These are phyloP conservation scores for Coregonus sp. DNA, from an alignment of 2,797 vertebrate genomes.

Conservation along the genomic window DNA sequence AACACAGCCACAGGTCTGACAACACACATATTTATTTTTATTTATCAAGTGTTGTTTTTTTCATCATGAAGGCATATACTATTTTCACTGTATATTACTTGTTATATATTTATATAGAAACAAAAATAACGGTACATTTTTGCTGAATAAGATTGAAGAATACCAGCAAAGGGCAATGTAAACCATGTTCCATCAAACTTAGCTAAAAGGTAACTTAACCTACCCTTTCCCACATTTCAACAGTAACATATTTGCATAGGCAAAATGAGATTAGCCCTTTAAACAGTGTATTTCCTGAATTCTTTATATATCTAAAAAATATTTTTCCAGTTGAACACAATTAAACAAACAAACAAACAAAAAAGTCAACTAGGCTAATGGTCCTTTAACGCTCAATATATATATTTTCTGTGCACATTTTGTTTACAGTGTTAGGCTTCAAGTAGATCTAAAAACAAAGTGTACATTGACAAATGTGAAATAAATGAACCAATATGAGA, in stretches of 20 bases:
- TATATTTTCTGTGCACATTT: constrained; percentile 75
- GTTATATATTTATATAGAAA: constrained; percentile 86
- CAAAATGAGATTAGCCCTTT: constrained; percentile 99
- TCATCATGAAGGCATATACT: constrained; percentile 81
- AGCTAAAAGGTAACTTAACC: constrained; percentile 47
- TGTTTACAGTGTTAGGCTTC: constrained; percentile 86
- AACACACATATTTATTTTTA: constrained; percentile 88
- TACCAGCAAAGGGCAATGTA: constrained; percentile 95
- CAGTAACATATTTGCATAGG: constrained; percentile 99
- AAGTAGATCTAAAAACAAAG: constrained; percentile 83
- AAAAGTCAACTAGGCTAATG: constrained; percentile 72
- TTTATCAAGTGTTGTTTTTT: constrained; percentile 85
- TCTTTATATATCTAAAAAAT: constrained; percentile 79
- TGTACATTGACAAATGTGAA: constrained; percentile 81
- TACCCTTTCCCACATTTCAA: constrained; percentile 85
- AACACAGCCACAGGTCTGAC: constrained; percentile 88
- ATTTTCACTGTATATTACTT: constrained; percentile 81
- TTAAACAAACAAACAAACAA: constrained; percentile 59
- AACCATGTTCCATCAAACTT: constrained; percentile 88
- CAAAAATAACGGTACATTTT: constrained; percentile 86
- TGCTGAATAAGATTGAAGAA: constrained; percentile 89
- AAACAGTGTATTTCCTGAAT: constrained; percentile 96
- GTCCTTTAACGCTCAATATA: constrained; percentile 72
- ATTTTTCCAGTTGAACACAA: constrained; percentile 74
- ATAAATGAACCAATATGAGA: constrained; percentile 92